Conservation (phyloP, 2,797 vertebrate genomes). For the Strix occidentalis region DNA sequence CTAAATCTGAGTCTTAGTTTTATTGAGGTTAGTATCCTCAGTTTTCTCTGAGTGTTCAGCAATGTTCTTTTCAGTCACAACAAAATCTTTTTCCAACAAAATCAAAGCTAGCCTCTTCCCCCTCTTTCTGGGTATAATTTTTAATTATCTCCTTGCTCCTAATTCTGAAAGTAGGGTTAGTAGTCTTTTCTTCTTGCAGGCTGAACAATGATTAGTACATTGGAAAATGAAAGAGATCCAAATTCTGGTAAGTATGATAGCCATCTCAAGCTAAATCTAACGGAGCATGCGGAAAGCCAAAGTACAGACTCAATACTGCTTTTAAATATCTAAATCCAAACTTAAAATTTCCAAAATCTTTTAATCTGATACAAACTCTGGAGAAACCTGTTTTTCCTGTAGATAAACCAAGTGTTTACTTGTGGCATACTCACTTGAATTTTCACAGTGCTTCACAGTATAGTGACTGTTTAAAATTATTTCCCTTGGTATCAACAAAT, state of each 20-base stretch:
- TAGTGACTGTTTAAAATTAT: not conserved
- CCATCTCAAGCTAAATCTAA: not conserved
- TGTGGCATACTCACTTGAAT: not conserved
- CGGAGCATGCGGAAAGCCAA: not conserved
- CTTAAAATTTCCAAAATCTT: not conserved
- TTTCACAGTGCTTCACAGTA: not conserved
- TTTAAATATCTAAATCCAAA: not conserved
- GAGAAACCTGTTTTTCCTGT: not conserved
- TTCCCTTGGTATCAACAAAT: not conserved
- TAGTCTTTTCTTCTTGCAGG: not conserved
- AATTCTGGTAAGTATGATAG: not conserved
- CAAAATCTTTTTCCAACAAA: not conserved
- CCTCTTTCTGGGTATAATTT: not conserved
- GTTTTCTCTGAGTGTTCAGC: not conserved
- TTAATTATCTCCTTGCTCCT: not conserved
- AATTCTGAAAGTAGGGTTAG: not conserved
- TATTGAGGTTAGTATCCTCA: not conserved
- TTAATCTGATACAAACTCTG: not conserved
- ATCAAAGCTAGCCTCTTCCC: not conserved
- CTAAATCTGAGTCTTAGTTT: not conserved
- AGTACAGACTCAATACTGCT: not conserved
- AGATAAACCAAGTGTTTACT: not conserved
- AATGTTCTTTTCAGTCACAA: not conserved
- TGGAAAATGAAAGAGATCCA: not conserved
- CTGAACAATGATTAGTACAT: not conserved